Conservation (phyloP, 2,888 invertebrate genomes). For the Acanthococcus lagerstroemiae region DNA sequence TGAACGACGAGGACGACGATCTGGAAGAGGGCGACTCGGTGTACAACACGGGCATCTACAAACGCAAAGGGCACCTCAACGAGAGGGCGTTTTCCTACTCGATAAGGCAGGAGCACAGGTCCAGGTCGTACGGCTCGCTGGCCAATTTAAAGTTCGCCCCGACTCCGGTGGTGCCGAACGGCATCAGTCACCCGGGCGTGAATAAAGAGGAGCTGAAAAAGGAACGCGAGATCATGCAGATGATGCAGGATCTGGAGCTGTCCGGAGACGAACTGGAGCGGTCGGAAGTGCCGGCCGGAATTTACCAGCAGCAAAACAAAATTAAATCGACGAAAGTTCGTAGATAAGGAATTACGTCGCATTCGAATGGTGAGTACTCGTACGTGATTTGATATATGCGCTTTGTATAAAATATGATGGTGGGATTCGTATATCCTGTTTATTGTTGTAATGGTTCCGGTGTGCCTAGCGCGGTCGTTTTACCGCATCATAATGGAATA, state of each 20-base stretch:
- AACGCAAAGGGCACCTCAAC: slow-evolving; percentile 83
- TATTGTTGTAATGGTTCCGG: too few species aligned
- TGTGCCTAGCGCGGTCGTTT: too few species aligned
- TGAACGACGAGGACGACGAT: slow-evolving; percentile 40
- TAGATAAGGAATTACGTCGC: slow-evolving; percentile 8
- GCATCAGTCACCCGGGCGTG: too few species aligned
- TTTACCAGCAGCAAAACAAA: slow-evolving; percentile 22
- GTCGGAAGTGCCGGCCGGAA: slow-evolving; percentile 48
- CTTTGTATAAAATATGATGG: too few species aligned
- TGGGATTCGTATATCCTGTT: too few species aligned
- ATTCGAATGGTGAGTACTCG: slow-evolving; percentile 5
- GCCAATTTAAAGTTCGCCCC: slow-evolving; percentile 83
- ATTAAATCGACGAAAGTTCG: slow-evolving; percentile 23
- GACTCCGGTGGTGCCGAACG: slow-evolving; percentile 44
- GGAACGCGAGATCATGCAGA: slow-evolving; percentile 82
- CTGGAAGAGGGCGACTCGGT: slow-evolving; percentile 46
- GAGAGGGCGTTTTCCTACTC: slow-evolving; percentile 90
- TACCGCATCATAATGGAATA: too few species aligned
- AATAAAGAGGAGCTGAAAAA: slow-evolving; percentile 65
- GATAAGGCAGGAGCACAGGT: slow-evolving; percentile 84
- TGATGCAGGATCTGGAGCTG: slow-evolving; percentile 80
- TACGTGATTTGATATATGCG: too few species aligned
- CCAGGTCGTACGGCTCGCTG: slow-evolving; percentile 82
- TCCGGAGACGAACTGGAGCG: slow-evolving; percentile 65
- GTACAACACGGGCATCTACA: slow-evolving; percentile 73